Percentiles rank a stretch among this genome's conserved stretches.
These are phyloP conservation scores for Alligator mississippiensis DNA, from an alignment of 2,113 vertebrate species.

Conservation along the genomic window DNA sequence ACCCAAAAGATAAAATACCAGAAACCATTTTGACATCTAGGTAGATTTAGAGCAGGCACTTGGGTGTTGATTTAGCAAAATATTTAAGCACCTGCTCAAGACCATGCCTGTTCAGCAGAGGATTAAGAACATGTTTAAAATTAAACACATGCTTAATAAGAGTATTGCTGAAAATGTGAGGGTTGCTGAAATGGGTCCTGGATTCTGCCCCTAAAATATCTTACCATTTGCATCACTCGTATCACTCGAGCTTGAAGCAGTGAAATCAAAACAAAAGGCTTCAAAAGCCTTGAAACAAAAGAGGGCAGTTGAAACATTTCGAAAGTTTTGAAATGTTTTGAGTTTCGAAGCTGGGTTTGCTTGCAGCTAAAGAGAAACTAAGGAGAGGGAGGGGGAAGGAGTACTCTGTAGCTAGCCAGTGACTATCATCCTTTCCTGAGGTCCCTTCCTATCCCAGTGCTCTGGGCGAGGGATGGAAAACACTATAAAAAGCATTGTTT, in stretches of 20 bases:
- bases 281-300: too few relatives aligned
- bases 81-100: accelerated
- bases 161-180: accelerated
- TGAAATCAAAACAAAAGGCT: too few relatives aligned
- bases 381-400: too few relatives aligned
- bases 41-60: neutral
- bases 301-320: too few relatives aligned
- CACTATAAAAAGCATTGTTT: too few relatives aligned
- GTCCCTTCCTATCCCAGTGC: too few relatives aligned
- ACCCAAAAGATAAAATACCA: neutral
- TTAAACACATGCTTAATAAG: neutral
- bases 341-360: too few relatives aligned
- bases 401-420: too few relatives aligned
- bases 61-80: neutral
- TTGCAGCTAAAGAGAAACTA: too few relatives aligned
- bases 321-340: too few relatives aligned
- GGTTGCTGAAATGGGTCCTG: neutral
- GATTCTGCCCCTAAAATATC: neutral
- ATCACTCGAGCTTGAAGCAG: neutral
- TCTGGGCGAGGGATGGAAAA: too few relatives aligned
- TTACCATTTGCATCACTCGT: neutral
- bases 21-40: neutral
- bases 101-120: neutral
- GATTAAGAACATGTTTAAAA: accelerated
- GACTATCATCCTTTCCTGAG: too few relatives aligned